Conservation (phyloP, 1,140 invertebrate species). For the Drosophila neocordata region DNA sequence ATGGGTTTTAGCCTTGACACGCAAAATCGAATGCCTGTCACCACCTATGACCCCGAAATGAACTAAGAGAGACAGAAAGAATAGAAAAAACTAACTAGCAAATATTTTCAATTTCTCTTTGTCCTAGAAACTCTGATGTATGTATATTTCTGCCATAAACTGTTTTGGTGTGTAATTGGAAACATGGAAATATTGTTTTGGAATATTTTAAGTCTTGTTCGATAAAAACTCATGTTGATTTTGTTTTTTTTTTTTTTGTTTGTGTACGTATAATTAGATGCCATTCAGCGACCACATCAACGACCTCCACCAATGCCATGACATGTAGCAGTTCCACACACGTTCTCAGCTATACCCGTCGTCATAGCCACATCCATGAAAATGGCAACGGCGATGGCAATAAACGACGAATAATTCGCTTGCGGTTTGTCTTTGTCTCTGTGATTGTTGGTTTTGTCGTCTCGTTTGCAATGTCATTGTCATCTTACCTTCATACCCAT, state of each 20-base stretch:
- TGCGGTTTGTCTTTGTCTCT: conserved; percentile 63
- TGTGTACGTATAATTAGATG: conserved; percentile 52
- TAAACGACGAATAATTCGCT: conserved; percentile 63
- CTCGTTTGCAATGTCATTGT: neutral
- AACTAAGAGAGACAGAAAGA: neutral
- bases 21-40: conserved; percentile 36
- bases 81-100: neutral
- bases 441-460: conserved; percentile 16
- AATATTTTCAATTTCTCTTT: conserved; percentile 5
- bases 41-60: neutral
- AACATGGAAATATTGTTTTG: neutral
- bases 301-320: conserved; percentile 24
- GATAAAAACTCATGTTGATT: neutral
- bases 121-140: neutral
- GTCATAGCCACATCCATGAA: conserved; percentile 72
- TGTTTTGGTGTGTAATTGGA: too few species aligned
- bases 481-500: neutral
- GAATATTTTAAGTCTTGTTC: conserved; percentile 5
- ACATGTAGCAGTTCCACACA: conserved; percentile 62
- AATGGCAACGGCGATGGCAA: conserved; percentile 40
- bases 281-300: conserved; percentile 55
- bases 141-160: neutral
- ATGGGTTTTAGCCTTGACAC: conserved; percentile 49
- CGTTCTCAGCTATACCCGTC: conserved; percentile 69
- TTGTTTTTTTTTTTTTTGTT: conserved; percentile 29